A percentile compares a stretch with the other conserved stretches of the same genome.
Conservation (phyloP, 2,113 vertebrate genomes). For the Oxyura jamaicensis region DNA sequence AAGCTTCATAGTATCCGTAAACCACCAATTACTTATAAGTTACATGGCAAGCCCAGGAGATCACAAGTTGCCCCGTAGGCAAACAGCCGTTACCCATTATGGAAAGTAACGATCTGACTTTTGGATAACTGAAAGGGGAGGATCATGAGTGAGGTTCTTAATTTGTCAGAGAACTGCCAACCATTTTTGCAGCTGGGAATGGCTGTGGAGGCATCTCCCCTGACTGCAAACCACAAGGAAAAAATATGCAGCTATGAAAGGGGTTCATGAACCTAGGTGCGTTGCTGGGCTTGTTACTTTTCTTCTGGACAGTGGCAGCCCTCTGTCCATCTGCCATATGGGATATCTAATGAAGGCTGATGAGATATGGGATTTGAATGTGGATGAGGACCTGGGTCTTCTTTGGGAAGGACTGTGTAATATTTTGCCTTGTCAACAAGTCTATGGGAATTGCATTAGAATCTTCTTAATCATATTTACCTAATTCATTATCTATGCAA, state of each 20-base stretch:
- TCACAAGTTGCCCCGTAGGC: not conserved
- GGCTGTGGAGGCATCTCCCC: not conserved
- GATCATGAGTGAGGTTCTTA: not conserved
- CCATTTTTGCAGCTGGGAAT: not conserved
- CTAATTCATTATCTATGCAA: not conserved
- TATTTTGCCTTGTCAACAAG: not conserved
- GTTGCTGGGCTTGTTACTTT: not conserved
- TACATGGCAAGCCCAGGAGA: slow-evolving; percentile 15
- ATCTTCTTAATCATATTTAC: not conserved
- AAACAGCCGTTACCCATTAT: slow-evolving; percentile 3
- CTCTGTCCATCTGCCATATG: not conserved
- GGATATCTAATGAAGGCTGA: not conserved
- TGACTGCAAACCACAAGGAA: not conserved
- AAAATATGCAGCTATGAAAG: not conserved
- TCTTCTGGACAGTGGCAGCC: not conserved
- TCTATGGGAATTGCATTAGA: not conserved
- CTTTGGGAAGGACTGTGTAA: not conserved
- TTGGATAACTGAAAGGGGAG: slow-evolving; percentile 31
- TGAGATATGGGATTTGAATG: not conserved
- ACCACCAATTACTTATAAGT: slow-evolving; percentile 47
- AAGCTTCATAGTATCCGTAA: slow-evolving; percentile 9
- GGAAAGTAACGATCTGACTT: slow-evolving; percentile 32
- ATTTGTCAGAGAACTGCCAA: slow-evolving; percentile 10
- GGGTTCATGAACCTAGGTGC: not conserved
- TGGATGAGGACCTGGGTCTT: not conserved